Evolutionary conservation across 2,113 vertebrate species (phyloP).

Genomic region (Heterochromis multidens): DNA sequence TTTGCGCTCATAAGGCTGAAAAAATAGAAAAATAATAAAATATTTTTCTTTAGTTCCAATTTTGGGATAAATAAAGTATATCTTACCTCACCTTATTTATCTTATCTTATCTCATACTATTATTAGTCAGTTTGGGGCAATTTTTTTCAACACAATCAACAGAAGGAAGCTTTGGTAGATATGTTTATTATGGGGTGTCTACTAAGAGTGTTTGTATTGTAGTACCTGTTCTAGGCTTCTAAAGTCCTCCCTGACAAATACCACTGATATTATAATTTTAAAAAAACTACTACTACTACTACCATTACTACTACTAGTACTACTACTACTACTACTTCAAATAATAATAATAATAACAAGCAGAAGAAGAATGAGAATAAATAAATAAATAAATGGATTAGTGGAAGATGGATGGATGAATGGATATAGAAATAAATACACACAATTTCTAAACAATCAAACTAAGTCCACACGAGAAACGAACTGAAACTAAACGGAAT

Average conservation of each 20-base stretch:
- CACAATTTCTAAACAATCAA: neutral
- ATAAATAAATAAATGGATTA: neutral
- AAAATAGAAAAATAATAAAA: too few relatives aligned
- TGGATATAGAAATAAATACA: accelerated
- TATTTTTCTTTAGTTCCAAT: too few relatives aligned
- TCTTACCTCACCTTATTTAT: too few relatives aligned
- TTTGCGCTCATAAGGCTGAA: too few relatives aligned
- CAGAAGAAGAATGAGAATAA: neutral
- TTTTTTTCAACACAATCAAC: neutral
- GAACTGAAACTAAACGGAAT: neutral
- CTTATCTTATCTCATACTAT: too few relatives aligned
- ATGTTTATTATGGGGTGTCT: neutral
- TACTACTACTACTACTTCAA: neutral
- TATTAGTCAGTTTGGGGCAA: neutral
- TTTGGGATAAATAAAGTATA: too few relatives aligned
- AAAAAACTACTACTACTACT: neutral
- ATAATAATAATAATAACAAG: neutral
- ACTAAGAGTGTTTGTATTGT: neutral
- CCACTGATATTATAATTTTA: neutral
- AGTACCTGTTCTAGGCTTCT: neutral
- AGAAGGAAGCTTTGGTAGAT: neutral
- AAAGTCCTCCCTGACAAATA: neutral
- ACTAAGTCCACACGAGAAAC: neutral
- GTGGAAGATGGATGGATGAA: too few relatives aligned
- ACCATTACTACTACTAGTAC: neutral